Evolutionary conservation across 2,888 invertebrate genomes (phyloP).

Genomic region (Heliconius hortense): DNA sequence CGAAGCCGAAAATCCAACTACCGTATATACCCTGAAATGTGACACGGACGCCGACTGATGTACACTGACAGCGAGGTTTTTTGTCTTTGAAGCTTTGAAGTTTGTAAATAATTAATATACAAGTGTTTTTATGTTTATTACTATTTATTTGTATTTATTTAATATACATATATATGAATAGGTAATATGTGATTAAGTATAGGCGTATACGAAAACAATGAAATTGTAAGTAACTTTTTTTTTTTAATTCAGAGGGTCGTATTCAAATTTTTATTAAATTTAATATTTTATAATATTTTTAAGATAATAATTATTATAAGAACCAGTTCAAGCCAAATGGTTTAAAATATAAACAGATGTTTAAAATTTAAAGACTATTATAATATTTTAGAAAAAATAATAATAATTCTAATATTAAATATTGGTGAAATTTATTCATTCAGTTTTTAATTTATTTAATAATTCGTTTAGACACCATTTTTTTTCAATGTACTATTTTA

Average conservation of each 20-base stretch:
- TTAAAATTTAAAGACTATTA: neutral
- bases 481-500: neutral
- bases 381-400: neutral
- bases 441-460: neutral
- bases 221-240: no score
- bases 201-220: no score
- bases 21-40: slow-evolving; percentile 38
- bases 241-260: no score
- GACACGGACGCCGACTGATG: slow-evolving; percentile 33
- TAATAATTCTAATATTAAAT: neutral
- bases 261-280: no score
- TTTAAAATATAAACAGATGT: neutral
- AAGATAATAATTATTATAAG: neutral
- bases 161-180: no score
- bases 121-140: neutral
- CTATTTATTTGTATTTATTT: neutral
- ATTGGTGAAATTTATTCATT: neutral
- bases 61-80: slow-evolving; percentile 3
- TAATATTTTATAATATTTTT: neutral
- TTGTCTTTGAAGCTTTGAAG: slow-evolving; percentile 11
- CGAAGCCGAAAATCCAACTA: slow-evolving; percentile 45
- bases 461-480: neutral
- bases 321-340: neutral
- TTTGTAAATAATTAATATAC: neutral
- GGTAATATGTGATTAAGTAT: no score